Conservation (phyloP, 2,797 vertebrate genomes). For the Pempheris klunzingeri region DNA sequence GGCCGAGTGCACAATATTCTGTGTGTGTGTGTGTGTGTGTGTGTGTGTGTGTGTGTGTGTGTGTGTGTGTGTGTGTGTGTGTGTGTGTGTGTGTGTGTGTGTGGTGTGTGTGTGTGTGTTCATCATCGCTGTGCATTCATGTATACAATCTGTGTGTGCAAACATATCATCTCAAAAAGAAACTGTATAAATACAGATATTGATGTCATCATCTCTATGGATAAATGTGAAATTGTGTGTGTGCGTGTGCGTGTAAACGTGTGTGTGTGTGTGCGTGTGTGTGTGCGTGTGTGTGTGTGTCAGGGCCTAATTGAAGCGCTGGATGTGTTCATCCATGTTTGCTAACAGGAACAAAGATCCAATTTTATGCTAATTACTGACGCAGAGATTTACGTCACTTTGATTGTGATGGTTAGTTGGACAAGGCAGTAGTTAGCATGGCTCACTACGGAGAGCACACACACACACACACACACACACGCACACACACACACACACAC, state of each 20-base stretch:
- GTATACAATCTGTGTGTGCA: neutral
- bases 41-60: no score
- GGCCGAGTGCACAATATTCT: no score
- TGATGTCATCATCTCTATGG: neutral
- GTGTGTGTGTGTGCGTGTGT: slow-evolving; percentile 27
- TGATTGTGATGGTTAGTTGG: slow-evolving; percentile 55
- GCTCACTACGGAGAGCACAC: slow-evolving; percentile 5
- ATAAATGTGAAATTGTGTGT: neutral
- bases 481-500: slow-evolving; percentile 15
- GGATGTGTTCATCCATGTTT: slow-evolving; percentile 53
- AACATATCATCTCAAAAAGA: neutral
- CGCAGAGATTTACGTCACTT: slow-evolving; percentile 60
- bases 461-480: slow-evolving; percentile 14
- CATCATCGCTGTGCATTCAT: neutral
- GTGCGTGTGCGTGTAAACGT: slow-evolving; percentile 24
- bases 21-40: no score
- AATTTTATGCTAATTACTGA: slow-evolving; percentile 72
- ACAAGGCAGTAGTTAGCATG: slow-evolving; percentile 36
- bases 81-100: no score
- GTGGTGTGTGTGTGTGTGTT: neutral
- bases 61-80: no score
- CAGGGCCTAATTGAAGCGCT: slow-evolving; percentile 35
- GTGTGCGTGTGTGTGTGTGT: slow-evolving; percentile 3
- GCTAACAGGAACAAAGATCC: slow-evolving; percentile 65
- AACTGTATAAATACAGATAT: neutral